These are phyloP conservation scores for Mactromeris polynyma DNA, from an alignment of 2,888 invertebrate genomes.

Conservation along the genomic window DNA sequence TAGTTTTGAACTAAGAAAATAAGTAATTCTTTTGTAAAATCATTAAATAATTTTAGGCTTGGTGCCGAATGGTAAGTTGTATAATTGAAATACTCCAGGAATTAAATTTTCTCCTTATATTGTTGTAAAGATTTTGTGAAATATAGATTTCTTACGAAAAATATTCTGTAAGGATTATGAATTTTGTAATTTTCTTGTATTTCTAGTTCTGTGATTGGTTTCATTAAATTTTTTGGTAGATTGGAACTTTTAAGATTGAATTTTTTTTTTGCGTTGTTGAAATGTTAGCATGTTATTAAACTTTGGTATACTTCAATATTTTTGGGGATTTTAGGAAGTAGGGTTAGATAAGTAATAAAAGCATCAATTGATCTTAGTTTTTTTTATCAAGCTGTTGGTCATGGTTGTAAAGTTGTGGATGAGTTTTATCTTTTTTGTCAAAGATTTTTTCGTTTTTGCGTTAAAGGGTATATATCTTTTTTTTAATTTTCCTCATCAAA, in stretches of 20 bases:
- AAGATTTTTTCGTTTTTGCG: neutral
- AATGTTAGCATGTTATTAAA: neutral
- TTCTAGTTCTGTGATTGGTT: neutral
- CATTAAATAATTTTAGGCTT: conserved; percentile 41
- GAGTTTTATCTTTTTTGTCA: neutral
- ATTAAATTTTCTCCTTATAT: conserved; percentile 32
- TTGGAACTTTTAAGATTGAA: neutral
- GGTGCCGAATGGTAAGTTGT: conserved; percentile 48
- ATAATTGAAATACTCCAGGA: conserved; percentile 28
- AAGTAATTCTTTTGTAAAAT: neutral
- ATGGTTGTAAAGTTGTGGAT: neutral
- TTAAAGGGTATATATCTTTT: neutral
- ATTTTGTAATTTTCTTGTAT: neutral
- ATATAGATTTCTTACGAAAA: neutral
- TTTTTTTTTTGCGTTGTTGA: neutral
- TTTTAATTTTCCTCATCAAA: too few relatives aligned
- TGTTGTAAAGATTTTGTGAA: neutral
- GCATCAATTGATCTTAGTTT: too few relatives aligned
- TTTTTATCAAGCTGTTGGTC: neutral
- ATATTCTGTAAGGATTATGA: neutral
- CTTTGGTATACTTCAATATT: neutral
- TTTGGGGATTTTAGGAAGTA: neutral
- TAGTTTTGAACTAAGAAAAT: neutral
- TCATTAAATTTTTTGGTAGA: neutral
- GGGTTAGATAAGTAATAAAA: neutral